Evolutionary conservation across 2,113 vertebrate species (phyloP), one percentile per base, ranked within the genome.

Genomic region (Tympanuchus pallidicinctus): DNA sequence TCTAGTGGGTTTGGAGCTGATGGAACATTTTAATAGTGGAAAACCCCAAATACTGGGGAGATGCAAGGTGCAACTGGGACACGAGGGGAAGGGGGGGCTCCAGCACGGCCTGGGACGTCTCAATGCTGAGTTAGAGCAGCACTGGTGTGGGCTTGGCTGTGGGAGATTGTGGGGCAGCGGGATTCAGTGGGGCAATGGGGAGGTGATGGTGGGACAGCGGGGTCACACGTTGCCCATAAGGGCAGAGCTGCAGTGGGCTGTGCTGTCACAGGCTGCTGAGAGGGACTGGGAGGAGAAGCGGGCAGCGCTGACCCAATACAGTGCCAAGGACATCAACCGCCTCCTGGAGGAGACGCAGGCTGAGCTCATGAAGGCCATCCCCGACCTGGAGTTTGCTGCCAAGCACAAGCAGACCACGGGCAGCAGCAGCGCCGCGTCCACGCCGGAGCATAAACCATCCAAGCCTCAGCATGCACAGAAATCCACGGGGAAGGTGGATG

Each of bases 281-380:
- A 97, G 99, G 38, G 99, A 99, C 97, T 99, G 99, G 99, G 99
- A 99, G 97, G 99, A 99, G 98, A 99, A 99, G 84, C 97, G 99
- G 30, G 99, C 99, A 10, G 99, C 99, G 38, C 97, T 99, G 90
- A 99, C 99, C 78, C 99, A 99, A 96, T 99, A 99, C 97, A 99
- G 99, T 0, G 98, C 99, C 95, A 99, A 99, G 97, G 99, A 99
- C 98, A 99, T 99, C 96, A 99, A 99, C 96, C 98, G 99, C 28
- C 98, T 99, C 11, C 98, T 99, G 97, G 99, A 99, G 90, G 99
- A 99, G 97, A 99, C 99, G 0, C 99, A 99, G 93, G 99, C 99
- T 0, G 99, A 99, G 97, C 97, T 99, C n/a, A 98, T 99, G 98
- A 99, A 99, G 95, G 99, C 99, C 87, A 99, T 99, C 78, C 99